Evolutionary conservation across 2,888 invertebrate species (phyloP).

Genomic region (Dasypogon diadema): DNA sequence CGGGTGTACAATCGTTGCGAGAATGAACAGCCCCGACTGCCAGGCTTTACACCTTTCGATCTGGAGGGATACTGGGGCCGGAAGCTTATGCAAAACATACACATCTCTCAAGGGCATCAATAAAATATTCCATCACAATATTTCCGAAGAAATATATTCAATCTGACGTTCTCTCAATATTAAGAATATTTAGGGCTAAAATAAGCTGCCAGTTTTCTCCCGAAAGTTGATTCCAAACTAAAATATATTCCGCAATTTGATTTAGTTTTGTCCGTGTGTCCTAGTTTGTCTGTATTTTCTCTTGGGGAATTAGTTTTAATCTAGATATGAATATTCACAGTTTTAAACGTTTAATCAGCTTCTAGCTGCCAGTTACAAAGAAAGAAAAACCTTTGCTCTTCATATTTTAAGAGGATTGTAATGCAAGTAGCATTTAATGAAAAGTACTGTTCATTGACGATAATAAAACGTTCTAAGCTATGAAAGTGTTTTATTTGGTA

Average conservation of each 20-base stretch:
- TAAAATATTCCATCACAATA: conserved; percentile 54
- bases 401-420: conserved; percentile 29
- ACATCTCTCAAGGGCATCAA: conserved; percentile 64
- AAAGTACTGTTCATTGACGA: conserved; percentile 35
- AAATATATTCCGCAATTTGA: conserved; percentile 3
- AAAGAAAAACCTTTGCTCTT: conserved; percentile 18
- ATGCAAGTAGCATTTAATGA: conserved; percentile 13
- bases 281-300: neutral
- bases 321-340: conserved; percentile 5
- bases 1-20: conserved; percentile 64
- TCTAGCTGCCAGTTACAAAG: conserved; percentile 24
- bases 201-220: conserved; percentile 30
- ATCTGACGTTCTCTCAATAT: conserved; percentile 8
- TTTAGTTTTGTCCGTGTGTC: neutral
- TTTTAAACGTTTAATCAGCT: conserved; percentile 16
- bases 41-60: conserved; percentile 83
- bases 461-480: conserved; percentile 25
- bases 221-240: conserved; percentile 11
- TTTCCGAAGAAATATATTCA: neutral
- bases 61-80: conserved; percentile 83
- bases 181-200: conserved; percentile 22
- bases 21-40: conserved; percentile 71
- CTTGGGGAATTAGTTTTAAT: conserved; percentile 22
- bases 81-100: conserved; percentile 76
- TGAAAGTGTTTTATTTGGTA: too few species aligned